These are phyloP conservation scores for Myxocyprinus asiaticus DNA, from an alignment of 2,113 vertebrate genomes.

Conservation along the genomic window DNA sequence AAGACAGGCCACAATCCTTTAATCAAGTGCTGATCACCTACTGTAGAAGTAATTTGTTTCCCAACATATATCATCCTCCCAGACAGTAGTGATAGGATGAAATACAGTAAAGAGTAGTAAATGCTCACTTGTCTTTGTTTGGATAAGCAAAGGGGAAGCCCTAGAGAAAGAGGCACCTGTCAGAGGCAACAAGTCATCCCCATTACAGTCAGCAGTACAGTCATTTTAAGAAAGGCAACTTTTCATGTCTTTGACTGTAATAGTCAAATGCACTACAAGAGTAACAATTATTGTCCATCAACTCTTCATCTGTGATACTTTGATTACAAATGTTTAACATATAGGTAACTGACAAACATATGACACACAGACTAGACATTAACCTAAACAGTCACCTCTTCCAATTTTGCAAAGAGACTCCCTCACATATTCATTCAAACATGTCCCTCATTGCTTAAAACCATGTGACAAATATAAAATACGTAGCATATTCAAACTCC, in stretches of 20 bases:
- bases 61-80: neutral
- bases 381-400: conserved; percentile 31
- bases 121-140: neutral
- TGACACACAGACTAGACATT: conserved; percentile 6
- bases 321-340: conserved; percentile 35
- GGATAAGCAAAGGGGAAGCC: neutral
- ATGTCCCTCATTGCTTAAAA: conserved; percentile 4
- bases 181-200: neutral
- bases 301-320: conserved; percentile 39
- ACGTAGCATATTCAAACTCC: conserved; percentile 65
- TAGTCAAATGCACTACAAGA: conserved; percentile 49
- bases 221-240: conserved; percentile 36
- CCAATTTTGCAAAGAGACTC: conserved; percentile 1
- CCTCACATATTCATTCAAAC: conserved; percentile 12
- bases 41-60: neutral
- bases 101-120: neutral
- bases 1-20: neutral
- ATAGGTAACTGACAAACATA: conserved; percentile 28
- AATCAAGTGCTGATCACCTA: neutral
- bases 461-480: conserved; percentile 7
- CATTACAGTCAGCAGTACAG: conserved; percentile 1
- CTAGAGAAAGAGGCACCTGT: neutral
- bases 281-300: conserved; percentile 53
- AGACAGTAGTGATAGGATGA: neutral
- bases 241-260: conserved; percentile 23